phyloP scores from a whole-genome alignment of 2,113 vertebrate species.

The Phalacrocorax carbo region DNA sequence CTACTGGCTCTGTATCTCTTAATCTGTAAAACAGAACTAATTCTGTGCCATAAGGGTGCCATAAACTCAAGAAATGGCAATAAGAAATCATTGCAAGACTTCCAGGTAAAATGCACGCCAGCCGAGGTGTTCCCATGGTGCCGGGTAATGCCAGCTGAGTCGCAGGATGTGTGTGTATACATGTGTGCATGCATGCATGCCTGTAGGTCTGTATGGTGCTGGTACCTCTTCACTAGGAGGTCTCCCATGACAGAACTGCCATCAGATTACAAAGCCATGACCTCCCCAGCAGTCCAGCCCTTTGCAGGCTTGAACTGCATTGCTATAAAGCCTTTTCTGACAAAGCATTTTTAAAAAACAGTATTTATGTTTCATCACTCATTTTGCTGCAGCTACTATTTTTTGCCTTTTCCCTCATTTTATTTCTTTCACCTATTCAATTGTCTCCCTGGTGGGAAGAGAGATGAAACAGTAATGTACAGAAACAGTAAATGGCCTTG shows the following conservation, averaged over 20 bases:
- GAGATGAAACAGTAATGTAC: neutral
- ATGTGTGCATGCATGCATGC: fast-evolving
- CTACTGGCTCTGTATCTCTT: neutral
- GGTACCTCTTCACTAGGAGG: neutral
- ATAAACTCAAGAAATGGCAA: neutral
- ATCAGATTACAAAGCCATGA: neutral
- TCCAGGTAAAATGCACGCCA: fast-evolving
- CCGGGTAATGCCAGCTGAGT: no score
- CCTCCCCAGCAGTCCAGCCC: neutral
- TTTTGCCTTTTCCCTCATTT: neutral
- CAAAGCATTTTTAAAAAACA: neutral
- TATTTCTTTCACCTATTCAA: neutral
- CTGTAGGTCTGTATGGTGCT: no score
- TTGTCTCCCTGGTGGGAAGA: neutral
- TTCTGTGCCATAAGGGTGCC: neutral
- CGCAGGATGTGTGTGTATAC: neutral
- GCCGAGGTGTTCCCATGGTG: neutral
- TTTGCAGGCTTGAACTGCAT: neutral
- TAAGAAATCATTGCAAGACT: neutral
- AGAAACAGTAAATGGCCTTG: neutral
- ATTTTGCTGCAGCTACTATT: neutral
- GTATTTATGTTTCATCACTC: neutral
- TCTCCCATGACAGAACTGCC: neutral
- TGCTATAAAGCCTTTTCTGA: neutral
- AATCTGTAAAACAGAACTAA: neutral